These are phyloP conservation scores for Cheilosia urbana DNA, from an alignment of 2,888 invertebrate genomes.

Conservation along the genomic window DNA sequence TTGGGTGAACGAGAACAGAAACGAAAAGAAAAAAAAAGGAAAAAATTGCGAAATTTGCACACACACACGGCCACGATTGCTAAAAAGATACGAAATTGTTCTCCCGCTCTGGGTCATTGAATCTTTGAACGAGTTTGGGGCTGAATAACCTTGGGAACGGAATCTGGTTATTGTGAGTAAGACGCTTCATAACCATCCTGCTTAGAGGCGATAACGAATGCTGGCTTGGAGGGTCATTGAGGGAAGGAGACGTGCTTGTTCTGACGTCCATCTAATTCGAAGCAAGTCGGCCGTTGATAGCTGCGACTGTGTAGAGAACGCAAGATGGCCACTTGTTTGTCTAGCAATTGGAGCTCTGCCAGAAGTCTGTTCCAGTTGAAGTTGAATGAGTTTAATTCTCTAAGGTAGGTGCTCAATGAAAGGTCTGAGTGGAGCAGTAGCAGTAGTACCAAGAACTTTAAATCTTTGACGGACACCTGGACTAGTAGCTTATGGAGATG, in stretches of 20 bases:
- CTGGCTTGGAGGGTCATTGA: slow-evolving; percentile 17
- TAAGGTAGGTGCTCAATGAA: too few relatives aligned
- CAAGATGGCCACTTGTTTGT: too few relatives aligned
- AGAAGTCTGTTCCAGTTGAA: too few relatives aligned
- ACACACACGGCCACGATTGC: slow-evolving; percentile 40
- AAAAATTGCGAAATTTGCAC: slow-evolving; percentile 55
- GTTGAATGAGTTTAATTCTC: too few relatives aligned
- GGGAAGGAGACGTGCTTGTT: slow-evolving; percentile 12
- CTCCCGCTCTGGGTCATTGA: slow-evolving; percentile 72
- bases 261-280: slow-evolving; percentile 21
- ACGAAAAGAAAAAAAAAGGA: slow-evolving; percentile 15
- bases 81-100: slow-evolving; percentile 46
- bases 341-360: too few relatives aligned
- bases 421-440: too few relatives aligned
- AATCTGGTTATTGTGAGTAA: slow-evolving; percentile 34
- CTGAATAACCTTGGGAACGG: slow-evolving; percentile 72
- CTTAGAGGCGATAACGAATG: slow-evolving; percentile 2
- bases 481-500: too few relatives aligned
- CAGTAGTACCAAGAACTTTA: too few relatives aligned
- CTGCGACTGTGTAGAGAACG: neutral
- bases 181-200: slow-evolving; percentile 11
- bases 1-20: slow-evolving; percentile 42
- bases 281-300: neutral
- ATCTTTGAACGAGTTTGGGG: slow-evolving; percentile 65
- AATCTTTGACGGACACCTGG: too few relatives aligned